A percentile compares a stretch with the other conserved stretches of the same genome.
Conservation (phyloP, 2,797 vertebrate genomes). For the Cottoperca gobio region DNA sequence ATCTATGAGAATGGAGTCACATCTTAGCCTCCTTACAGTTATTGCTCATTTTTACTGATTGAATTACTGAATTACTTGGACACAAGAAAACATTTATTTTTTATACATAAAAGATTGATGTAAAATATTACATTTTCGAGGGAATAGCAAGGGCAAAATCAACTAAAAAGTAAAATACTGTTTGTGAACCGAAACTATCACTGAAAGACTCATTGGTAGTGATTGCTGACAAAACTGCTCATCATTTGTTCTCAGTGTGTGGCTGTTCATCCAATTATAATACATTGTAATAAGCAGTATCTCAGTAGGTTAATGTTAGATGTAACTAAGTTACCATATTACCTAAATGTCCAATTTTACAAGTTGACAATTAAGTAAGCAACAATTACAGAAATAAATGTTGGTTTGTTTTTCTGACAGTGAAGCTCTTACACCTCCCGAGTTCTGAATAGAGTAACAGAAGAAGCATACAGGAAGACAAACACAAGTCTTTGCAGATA, state of each 20-base stretch:
- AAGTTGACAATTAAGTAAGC: not conserved
- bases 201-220: not conserved
- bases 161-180: not conserved
- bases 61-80: too few relatives aligned
- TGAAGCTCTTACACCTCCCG: not conserved
- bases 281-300: not conserved
- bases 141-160: not conserved
- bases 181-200: not conserved
- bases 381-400: not conserved
- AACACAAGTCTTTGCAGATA: not conserved
- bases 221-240: not conserved
- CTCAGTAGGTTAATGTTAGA: not conserved
- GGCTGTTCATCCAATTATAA: not conserved
- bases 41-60: not conserved
- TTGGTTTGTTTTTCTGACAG: not conserved
- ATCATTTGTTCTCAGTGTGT: not conserved
- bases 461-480: not conserved
- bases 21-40: not conserved
- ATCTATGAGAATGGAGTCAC: not conserved
- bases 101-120: not conserved
- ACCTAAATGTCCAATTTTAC: not conserved
- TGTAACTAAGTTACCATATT: not conserved
- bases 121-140: not conserved
- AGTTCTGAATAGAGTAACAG: not conserved
- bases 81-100: not conserved